Base-by-base conservation (phyloP, 2,888 invertebrate species). In the Euclidia mi region DNA sequence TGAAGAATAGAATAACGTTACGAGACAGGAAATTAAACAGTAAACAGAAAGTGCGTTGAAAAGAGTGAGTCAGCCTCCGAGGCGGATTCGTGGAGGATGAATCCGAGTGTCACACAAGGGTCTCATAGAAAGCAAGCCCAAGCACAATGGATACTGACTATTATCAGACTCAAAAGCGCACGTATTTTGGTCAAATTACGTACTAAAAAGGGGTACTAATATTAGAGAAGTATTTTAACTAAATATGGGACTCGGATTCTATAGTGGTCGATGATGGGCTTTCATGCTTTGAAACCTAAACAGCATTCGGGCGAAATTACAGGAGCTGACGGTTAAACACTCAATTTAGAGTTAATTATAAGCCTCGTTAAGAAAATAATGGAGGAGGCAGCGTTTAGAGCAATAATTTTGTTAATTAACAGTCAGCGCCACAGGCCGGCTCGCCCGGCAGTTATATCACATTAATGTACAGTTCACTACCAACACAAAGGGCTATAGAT, bases 401-500 rank as follows among this genome's bases (percentile, higher is more conserved):
- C 65, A 68, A 57, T 57, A 58, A 66, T 70, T 65, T 70, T 41
- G 65, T 74, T 58, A 79, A 87, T 91, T 92, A 93, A 93, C 92
- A 83, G 91, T 91, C 93, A 93, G 92, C 91, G 82, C 90, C 91
- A 77, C 81, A 77, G 84, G 79, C 74, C 72, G 71, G 60, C 68
- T 75, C 68, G 81, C 84, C 86, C 81, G 76, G 77, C 76, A 73
- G 72, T 78, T 78, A 69, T 78, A 79, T 84, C 82, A 89, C 87
- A 90, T 79, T 88, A 89, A 87, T 89, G 75, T 88, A 92, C 90
- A 92, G 69, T 83, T 78, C 74, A 83, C 94, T 93, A 94, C 92
- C 91, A 94, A 94, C 92, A 94, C 89, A 94, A 89, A 92, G 92
- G 93, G 81, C 92, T 92, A 92, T 88, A 88, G 85, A 91, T 87